Percentiles rank a stretch among this genome's conserved stretches.
Conservation (phyloP, 2,113 vertebrate species). For the Arenaria interpres region DNA sequence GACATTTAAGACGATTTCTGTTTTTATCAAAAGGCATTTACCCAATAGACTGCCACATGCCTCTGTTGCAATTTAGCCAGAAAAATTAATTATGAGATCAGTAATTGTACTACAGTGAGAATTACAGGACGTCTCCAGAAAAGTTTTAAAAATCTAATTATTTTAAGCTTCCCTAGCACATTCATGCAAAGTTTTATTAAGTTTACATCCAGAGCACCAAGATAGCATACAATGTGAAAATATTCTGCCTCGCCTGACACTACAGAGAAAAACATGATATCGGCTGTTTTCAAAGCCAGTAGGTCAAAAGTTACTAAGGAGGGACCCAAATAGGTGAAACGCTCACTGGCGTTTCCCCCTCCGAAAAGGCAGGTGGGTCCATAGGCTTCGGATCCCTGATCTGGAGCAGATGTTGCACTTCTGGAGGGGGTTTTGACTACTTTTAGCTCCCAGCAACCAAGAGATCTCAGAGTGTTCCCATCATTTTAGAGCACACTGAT, state of each 20-base stretch:
- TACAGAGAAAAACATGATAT: rapidly evolving
- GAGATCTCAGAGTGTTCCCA: neutral
- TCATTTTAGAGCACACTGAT: neutral
- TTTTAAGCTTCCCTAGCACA: neutral
- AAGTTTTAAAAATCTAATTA: neutral
- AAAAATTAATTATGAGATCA: neutral
- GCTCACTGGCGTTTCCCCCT: neutral
- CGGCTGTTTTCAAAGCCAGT: neutral
- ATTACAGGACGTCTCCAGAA: neutral
- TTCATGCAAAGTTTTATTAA: neutral
- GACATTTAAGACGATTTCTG: neutral
- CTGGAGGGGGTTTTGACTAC: neutral
- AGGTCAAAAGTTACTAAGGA: neutral
- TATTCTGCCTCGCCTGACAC: neutral
- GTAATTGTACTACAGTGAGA: neutral
- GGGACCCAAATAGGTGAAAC: neutral
- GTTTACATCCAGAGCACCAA: neutral
- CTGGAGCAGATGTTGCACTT: neutral
- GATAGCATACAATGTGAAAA: rapidly evolving
- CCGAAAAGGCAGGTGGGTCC: neutral
- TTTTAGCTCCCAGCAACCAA: neutral
- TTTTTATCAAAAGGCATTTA: neutral
- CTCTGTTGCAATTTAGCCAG: neutral
- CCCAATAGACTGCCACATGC: neutral
- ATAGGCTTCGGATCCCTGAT: neutral